Evolutionary conservation across 2,888 invertebrate genomes (phyloP), one percentile per base, ranked within the genome.

Genomic region (Napeogenes sylphis): DNA sequence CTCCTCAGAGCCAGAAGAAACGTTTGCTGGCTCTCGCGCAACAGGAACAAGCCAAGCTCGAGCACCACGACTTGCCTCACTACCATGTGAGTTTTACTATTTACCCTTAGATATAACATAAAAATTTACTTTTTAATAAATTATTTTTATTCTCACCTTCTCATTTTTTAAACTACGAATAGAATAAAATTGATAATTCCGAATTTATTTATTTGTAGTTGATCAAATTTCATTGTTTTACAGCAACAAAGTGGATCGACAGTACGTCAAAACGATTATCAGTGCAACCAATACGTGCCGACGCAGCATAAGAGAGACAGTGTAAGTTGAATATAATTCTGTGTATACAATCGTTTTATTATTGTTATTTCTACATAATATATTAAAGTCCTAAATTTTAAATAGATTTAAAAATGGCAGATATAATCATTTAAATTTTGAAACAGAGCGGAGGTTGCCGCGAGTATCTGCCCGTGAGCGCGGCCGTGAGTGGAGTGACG

Each of bases 1-100:
- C 93, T 69, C 94, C 94, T 10, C 95, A 95, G 81, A 95, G 96
- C 59, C 97, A 97, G 87, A 97, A 97, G 92, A 97, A 97, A 83
- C 93, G 97, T 38, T 90, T 97, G 60, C 85, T 97, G 68, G 97
- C 97, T 60, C 96, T 97, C 87, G 96, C 96, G 56, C 90, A 90
- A 68, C 90, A 90, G 63, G 88, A 89, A 65, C 84, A 85, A 61
- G 96, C 97, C 63, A 85, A 85, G 71, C 78, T 83, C 45, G 88
- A 89, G 68, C 85, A 77, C 62, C 73, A 75, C 42, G 82, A 94
- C 0, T 94, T 93, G 74, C 56, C 70, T 21, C 73, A 73, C 72
- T 92, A 94, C 61, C 70, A 73, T 64, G 64, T 70, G 8, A 62
- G 55, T 59, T 3, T 4, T 12, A 30, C 3, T 2, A 35, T 14